Evolutionary conservation across 2,113 vertebrate species (phyloP), one percentile per base, ranked within the genome.

Genomic region (Lasiurus cinereus): DNA sequence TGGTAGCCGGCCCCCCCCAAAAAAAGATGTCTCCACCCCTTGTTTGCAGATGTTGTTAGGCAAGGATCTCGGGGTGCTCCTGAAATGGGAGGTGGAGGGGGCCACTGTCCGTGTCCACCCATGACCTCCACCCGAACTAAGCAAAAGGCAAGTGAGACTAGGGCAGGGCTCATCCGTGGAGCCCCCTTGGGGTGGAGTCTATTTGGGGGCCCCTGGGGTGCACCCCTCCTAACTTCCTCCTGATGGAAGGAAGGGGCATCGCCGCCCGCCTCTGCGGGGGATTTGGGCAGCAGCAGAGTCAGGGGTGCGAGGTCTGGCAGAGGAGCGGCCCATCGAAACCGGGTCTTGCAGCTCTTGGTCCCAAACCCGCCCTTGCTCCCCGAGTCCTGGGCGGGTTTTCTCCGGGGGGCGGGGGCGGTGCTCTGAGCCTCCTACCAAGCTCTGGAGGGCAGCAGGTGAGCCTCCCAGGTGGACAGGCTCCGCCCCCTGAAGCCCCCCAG

Each of bases 41-140:
- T 27, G 36, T 59, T 27, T 24, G 19, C 56, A 21, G 59, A 9
- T 27, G 22, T 62, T 11, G 22, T 27, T 62, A 59, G 59, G 59
- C 27, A 24, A 27, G 59, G 22, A 62, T 62, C 59, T 6, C 14
- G 15, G n/a, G 46, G 15, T 46, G 56, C 66, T 7, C 66, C 54
- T 56, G 24, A 39, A n/a, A 14, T 6, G 27, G 70, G 43, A 43
- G 31, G 36, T 39, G 15, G 64, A 1, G 24, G 13, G 8, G 62
- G 29, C 15, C 1, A 1, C 5, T 3, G 5, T 16, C 50, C 31
- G 0, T 0, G 31, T 9, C 9, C 16, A 31, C 64, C 33, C 33
- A 0, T 0, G 0, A 62, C 69, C 76, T 31, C 43, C n/a, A 7
- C 48, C 39, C 1, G 9, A 54, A 33, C 12, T 1, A 6, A 59